These are phyloP conservation scores for Poeciliopsis gracilis DNA, from an alignment of 2,797 vertebrate species.

Conservation along the genomic window DNA sequence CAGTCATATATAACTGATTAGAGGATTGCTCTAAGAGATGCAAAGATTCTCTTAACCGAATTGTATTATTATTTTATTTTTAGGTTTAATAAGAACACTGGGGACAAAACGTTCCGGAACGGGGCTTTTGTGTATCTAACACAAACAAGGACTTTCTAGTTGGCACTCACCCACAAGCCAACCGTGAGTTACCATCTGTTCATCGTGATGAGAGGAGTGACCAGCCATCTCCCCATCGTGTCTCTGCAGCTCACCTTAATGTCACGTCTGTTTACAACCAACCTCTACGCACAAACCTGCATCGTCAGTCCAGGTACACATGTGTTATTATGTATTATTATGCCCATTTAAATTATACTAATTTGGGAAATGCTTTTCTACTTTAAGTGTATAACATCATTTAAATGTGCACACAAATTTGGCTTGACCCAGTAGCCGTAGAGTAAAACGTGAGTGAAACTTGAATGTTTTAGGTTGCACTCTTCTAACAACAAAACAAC, in stretches of 20 bases:
- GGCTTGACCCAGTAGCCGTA: background rate
- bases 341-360: background rate
- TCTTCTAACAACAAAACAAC: background rate
- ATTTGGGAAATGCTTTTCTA: background rate
- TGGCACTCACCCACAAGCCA: constrained; percentile 75
- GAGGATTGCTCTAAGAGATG: background rate
- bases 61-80: background rate
- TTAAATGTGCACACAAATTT: background rate
- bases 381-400: background rate
- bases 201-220: constrained; percentile 67
- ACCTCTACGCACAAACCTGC: constrained; percentile 38
- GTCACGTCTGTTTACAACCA: constrained; percentile 60
- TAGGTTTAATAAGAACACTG: background rate
- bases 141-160: constrained; percentile 66
- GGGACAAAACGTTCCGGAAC: constrained; percentile 45
- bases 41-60: constrained; percentile 1
- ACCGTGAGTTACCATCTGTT: constrained; percentile 84
- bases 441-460: background rate
- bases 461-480: background rate
- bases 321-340: background rate
- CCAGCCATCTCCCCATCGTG: constrained; percentile 65
- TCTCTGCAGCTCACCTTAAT: constrained; percentile 65
- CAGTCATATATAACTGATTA: too few species aligned
- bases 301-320: background rate
- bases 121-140: constrained; percentile 53